Evolutionary conservation across 2,888 invertebrate genomes (phyloP).

Genomic region (Sesamia inferens): DNA sequence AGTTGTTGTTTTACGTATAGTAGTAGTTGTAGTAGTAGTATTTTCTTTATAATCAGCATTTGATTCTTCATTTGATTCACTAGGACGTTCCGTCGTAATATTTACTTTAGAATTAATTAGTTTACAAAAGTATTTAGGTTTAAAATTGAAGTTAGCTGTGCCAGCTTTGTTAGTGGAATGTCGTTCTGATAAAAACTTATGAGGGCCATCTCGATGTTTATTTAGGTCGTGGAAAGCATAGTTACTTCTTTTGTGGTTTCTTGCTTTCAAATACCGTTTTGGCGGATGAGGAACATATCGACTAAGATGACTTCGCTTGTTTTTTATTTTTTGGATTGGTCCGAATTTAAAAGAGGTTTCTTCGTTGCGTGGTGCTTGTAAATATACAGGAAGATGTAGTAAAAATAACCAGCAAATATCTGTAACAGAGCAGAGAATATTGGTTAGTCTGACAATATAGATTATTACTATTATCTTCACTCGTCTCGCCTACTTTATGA

Average conservation of each 20-base stretch:
- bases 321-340: conserved; percentile 3
- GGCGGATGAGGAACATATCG: neutral
- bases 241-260: no score
- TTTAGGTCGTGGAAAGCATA: no score
- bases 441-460: neutral
- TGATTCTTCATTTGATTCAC: no score
- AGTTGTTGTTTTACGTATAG: no score
- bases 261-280: neutral
- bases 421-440: conserved; percentile 15
- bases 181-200: neutral
- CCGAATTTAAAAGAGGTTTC: neutral
- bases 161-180: neutral
- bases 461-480: no score
- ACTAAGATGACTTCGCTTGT: neutral
- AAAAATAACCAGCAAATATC: conserved; percentile 15
- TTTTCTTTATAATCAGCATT: no score
- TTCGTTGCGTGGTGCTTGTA: conserved; percentile 6
- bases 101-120: no score
- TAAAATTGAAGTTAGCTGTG: no score
- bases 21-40: no score
- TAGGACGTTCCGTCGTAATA: no score
- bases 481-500: no score
- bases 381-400: neutral
- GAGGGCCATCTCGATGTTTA: neutral
- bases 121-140: no score